These are phyloP conservation scores for Gavialis gangeticus DNA, from an alignment of 2,113 vertebrate species.

Conservation along the genomic window DNA sequence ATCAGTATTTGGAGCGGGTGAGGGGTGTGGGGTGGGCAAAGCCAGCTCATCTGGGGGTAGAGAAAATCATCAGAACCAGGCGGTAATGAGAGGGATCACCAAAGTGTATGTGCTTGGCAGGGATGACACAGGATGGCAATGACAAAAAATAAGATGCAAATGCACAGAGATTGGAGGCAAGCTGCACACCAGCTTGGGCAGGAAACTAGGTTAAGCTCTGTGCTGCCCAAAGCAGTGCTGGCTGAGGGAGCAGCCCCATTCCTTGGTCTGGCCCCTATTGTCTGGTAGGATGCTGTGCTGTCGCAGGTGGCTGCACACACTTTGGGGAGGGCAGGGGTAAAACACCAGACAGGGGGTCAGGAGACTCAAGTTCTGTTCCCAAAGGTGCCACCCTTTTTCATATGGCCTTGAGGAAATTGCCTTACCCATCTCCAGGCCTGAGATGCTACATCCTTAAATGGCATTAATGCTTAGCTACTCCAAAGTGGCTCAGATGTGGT, in stretches of 20 bases:
- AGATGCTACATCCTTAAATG: not conserved
- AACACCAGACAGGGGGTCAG: not conserved
- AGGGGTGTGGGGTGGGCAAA: not conserved
- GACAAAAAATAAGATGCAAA: not conserved
- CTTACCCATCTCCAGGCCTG: not conserved
- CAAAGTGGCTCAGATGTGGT: not conserved
- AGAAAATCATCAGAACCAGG: rapidly evolving
- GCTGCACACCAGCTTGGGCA: not conserved
- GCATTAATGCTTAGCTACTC: not conserved
- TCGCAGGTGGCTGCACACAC: not conserved
- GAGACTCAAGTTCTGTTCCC: not conserved
- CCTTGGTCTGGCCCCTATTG: not conserved
- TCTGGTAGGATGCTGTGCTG: not conserved
- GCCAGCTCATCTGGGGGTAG: not conserved
- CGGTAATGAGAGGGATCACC: not conserved
- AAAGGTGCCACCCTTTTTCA: not conserved
- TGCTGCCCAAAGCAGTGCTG: not conserved
- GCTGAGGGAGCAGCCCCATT: not conserved
- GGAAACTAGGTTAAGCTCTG: not conserved
- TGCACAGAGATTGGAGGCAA: not conserved
- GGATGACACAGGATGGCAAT: rapidly evolving
- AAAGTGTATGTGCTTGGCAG: not conserved
- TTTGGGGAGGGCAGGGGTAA: not conserved
- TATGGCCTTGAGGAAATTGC: not conserved
- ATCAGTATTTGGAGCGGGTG: not conserved